Base-by-base conservation (phyloP, 2,113 vertebrate genomes). In the Thomomys bottae region DNA sequence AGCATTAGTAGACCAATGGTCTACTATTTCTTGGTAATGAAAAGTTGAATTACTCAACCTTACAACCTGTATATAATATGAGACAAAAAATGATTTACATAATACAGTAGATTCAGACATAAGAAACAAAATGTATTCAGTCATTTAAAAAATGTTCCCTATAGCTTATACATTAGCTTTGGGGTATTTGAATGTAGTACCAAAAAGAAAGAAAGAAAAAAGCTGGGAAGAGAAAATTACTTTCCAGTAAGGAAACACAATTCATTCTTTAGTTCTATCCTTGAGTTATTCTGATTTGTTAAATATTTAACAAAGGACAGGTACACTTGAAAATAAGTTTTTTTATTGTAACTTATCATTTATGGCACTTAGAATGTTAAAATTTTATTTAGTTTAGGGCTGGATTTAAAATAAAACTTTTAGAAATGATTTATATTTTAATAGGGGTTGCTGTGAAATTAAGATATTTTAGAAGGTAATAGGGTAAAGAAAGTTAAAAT, bases 351-450 rank as follows among this genome's bases (percentile, higher is more conserved):
- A 17, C 30, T 71, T n/a, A 76, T 67, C 38, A 78, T 15, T 85
- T 72, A 14, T 95, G 14, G 6, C 12, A 2, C 66, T 92, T 21
- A 88, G 24, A 71, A 78, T 81, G 30, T 21, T 93, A 3, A 26
- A 77, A 49, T 76, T 92, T 92, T 87, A 85, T 93, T 92, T 87
- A 85, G 23, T 85, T 93, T 77, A 88, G 59, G 61, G 8, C 75
- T 82, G 14, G 12, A 42, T 82, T 88, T 94, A 36, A 94, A 91
- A 75, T 45, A 61, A 45, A 88, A 88, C 32, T 88, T 90, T 38
- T 59, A 78, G 84, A 93, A 87, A n/a, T 63, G n/a, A 21, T 73
- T 73, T 63, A 20, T 88, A 38, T 89, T 93, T 95, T 90, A 57
- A 42, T 90, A 78, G 7, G 7, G 4, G 1, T 73, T 89, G 87